Base-by-base conservation (phyloP, 2,888 invertebrate genomes). In the Sepioteuthis lessoniana region DNA sequence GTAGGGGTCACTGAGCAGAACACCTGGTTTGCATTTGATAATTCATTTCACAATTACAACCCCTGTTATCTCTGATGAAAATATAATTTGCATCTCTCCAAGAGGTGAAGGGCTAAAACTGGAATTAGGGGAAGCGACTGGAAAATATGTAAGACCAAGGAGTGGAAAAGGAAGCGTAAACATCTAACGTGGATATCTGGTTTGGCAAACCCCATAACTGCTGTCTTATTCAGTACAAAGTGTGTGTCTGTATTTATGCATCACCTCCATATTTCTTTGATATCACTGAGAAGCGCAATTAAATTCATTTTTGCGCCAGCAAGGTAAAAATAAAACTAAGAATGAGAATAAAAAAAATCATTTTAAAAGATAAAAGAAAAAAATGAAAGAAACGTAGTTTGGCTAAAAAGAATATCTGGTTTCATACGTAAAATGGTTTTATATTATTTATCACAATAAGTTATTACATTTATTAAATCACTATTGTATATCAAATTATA, bases 1-100 rank as follows among this genome's bases (percentile, higher is more conserved):
- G n/a, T 76, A 76, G n/a, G 76, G 76, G 76, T 76, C 76, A 76
- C 76, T 76, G 76, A 76, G 76, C 76, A 76, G 76, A 76, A 76
- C 76, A 76, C 76, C 76, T 76, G 76, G 76, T n/a, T 76, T 76
- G 76, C 76, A 76, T 76, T 76, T 76, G 76, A 76, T 76, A 76
- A 76, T 76, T 76, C 76, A 76, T 76, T 76, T 76, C 76, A 76
- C 76, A 76, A 76, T 76, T 76, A 76, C 76, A 76, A 76, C n/a
- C 76, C 76, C 31, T 76, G 76, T n/a, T n/a, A 76, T 76, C 31
- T 76, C 76, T 76, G 76, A 76, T 76, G 76, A 76, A 76, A 76
- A 76, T 76, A 76, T 76, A 76, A 76, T 76, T 76, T 76, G n/a
- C 76, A 76, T 76, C n/a, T 76, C 76, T 76, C 76, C 76, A 76